Evolutionary conservation across 2,888 invertebrate species (phyloP), one percentile per base, ranked within the genome.

Genomic region (Brachypterus glaber): DNA sequence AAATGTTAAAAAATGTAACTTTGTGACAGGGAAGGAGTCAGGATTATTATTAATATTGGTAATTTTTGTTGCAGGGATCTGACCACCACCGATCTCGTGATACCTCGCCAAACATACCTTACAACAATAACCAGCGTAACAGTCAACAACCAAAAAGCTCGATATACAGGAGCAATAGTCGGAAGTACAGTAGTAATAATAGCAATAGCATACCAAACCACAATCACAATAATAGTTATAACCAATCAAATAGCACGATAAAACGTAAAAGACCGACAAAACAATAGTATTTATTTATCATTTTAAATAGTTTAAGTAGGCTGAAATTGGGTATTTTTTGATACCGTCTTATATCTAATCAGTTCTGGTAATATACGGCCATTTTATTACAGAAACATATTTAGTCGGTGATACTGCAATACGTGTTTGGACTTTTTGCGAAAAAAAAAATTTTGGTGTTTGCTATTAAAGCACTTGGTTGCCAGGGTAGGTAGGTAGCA

Each of bases 11-110:
- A 21, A 21, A 21, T 21, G 5, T 21, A n/a, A n/a, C n/a, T n/a
- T n/a, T n/a, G n/a, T n/a, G n/a, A n/a, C n/a, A n/a, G n/a, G 7
- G 21, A 21, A 21, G 21, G 21, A 9, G 4, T 11, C 27, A 9
- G 7, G 8, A n/a, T 24, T 27, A 25, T 40, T 31, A 17, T 5
- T 12, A 18, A 21, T 16, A 17, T 21, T 34, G 14, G 17, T 12
- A 32, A 37, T 38, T 42, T 34, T 46, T 48, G 33, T 40, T 51
- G 31, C 45, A 63, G 64, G 63, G 62, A 14, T 63, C 64, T 7
- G 63, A 63, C 43, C 56, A 63, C 43, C 56, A 58, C 31, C 61
- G 61, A 15, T 63, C 64, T 4, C 53, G 65, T 27, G 63, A 64
- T 48, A 62, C 59, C 46, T 65, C 65, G 14, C 64, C 65, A 33